A percentile compares a stretch with the other conserved stretches of the same genome.
These are phyloP conservation scores for Trachelus tabidus DNA, from an alignment of 2,888 invertebrate genomes.

Conservation along the genomic window DNA sequence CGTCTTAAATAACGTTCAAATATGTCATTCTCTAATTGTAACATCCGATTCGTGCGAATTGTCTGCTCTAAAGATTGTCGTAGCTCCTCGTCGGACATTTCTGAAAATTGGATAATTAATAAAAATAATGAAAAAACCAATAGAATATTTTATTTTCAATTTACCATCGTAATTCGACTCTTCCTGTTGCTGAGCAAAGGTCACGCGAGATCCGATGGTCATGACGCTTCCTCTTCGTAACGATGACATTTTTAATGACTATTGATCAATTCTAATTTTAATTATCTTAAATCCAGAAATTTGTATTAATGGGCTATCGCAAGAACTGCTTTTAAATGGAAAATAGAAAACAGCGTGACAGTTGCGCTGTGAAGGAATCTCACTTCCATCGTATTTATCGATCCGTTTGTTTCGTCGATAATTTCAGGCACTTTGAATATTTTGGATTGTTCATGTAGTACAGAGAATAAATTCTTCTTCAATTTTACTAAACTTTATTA, in stretches of 20 bases:
- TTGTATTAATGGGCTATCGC: background rate
- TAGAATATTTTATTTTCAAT: conserved; percentile 4
- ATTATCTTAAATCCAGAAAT: background rate
- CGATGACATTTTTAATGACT: conserved; percentile 26
- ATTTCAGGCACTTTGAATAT: conserved; percentile 5
- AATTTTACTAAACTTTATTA: background rate
- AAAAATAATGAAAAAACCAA: background rate
- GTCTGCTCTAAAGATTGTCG: conserved; percentile 35
- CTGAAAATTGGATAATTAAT: conserved; percentile 28
- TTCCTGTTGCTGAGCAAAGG: conserved; percentile 13
- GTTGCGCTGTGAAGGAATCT: conserved; percentile 10
- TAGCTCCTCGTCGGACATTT: conserved; percentile 48
- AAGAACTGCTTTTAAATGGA: background rate
- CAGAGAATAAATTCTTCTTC: background rate
- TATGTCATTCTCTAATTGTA: conserved; percentile 69
- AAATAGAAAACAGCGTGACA: background rate
- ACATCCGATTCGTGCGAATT: conserved; percentile 43
- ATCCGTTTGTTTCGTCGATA: conserved; percentile 22
- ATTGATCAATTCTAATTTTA: background rate
- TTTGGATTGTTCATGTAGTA: background rate
- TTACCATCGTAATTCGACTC: conserved; percentile 39
- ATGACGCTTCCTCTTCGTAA: conserved; percentile 28
- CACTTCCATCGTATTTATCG: conserved; percentile 9
- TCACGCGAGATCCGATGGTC: conserved; percentile 30
- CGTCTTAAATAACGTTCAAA: conserved; percentile 68